These are phyloP conservation scores for Ahaetulla prasina DNA, from an alignment of 2,113 vertebrate genomes.

Conservation along the genomic window DNA sequence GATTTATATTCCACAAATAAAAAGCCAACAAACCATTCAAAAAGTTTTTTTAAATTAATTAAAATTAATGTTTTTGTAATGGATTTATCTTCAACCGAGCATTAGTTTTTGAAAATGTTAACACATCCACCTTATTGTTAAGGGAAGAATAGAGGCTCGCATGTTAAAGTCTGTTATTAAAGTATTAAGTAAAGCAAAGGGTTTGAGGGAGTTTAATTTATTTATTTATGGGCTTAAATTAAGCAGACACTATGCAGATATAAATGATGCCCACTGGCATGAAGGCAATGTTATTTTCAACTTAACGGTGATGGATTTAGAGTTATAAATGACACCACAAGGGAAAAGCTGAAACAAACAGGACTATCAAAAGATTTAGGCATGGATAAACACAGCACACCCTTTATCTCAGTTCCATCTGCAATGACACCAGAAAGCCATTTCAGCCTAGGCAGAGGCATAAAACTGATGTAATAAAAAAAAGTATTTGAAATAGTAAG, in stretches of 20 bases:
- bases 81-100: neutral
- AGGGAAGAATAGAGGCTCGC: neutral
- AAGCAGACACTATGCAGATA: neutral
- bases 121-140: neutral
- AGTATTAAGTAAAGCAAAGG: neutral
- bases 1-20: neutral
- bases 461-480: conserved; percentile 58
- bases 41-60: neutral
- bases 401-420: conserved; percentile 35
- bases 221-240: neutral
- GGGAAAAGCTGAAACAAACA: conserved; percentile 27
- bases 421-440: conserved; percentile 30
- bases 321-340: neutral
- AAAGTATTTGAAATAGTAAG: conserved; percentile 62
- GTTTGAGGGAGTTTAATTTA: neutral
- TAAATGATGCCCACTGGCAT: neutral
- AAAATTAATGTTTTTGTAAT: neutral
- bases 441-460: conserved; percentile 38
- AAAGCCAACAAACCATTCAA: neutral
- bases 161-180: neutral
- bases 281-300: conserved; percentile 10
- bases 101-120: neutral
- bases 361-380: conserved; percentile 29
- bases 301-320: neutral
- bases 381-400: conserved; percentile 8